These are phyloP conservation scores for Calameuta idolon DNA, from an alignment of 2,888 invertebrate genomes.

Conservation along the genomic window DNA sequence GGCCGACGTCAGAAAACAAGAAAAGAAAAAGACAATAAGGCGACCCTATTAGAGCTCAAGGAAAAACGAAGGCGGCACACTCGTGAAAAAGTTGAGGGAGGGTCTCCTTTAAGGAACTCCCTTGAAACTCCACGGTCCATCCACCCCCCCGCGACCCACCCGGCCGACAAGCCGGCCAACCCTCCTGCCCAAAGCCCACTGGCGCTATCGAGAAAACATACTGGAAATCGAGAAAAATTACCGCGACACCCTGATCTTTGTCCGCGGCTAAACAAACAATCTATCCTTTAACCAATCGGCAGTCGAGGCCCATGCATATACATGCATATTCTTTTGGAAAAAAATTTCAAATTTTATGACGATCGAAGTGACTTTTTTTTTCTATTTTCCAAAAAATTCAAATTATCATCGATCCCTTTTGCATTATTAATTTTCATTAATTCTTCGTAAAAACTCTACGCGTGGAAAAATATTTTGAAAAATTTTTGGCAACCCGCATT, in stretches of 20 bases:
- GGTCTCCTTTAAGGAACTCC: slow-evolving; percentile 51
- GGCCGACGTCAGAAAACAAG: slow-evolving; percentile 20
- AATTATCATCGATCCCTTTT: neutral
- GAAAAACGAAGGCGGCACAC: slow-evolving; percentile 39
- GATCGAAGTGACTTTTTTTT: no score
- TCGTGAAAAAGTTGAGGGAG: slow-evolving; percentile 40
- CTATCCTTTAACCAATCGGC: neutral
- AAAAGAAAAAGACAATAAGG: slow-evolving; percentile 34
- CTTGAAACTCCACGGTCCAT: slow-evolving; percentile 12
- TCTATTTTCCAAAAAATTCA: neutral
- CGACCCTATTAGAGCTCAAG: slow-evolving; percentile 46
- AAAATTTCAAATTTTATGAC: no score
- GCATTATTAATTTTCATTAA: neutral
- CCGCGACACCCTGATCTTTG: neutral
- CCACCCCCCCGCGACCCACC: neutral
- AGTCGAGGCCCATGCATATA: neutral
- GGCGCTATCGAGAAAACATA: neutral
- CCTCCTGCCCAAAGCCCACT: neutral
- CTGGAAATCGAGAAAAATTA: slow-evolving; percentile 3
- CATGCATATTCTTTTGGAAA: neutral
- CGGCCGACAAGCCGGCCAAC: neutral
- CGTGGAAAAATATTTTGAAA: neutral
- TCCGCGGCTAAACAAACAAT: neutral
- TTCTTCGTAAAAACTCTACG: neutral
- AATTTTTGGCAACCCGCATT: neutral